Base-by-base conservation (phyloP, 2,797 vertebrate species). In the Psittacula derbiana region DNA sequence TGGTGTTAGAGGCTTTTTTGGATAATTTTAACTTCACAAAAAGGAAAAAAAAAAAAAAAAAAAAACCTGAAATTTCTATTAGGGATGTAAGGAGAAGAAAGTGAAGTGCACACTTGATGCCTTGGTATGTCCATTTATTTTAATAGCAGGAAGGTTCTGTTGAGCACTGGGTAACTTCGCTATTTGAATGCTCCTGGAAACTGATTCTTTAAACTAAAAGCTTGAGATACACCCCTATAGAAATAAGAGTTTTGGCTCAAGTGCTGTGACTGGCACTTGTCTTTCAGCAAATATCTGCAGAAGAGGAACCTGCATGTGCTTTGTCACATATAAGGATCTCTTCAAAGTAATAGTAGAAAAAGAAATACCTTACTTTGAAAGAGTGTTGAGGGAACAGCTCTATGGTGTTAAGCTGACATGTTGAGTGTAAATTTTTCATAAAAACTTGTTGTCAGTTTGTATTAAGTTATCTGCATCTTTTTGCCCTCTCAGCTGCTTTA, bases 111-210 rank as follows among this genome's bases (percentile, higher is more conserved):
- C 3, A 3, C 16, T 41, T 49, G 6, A 36, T 81, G 17, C 21
- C 11, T 67, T 62, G 28, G 8, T 55, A 7, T 24, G 24, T 40
- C 28, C 7, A 2, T 49, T 58, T 80, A n/a, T 69, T 86, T 84
- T 40, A 62, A 53, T 8, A 66, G 41, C 21, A 46, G 18, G 65
- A 9, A 28, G 52, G 27, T 55, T 66, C 23, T 94, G 8, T 28
- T 0, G 7, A 16, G 41, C 60, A 9, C 36, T 61, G 16, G 12
- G 2, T 43, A 36, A 12, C 18, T 27, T 80, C 16, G 24, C 0
- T 53, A 40, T 58, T 67, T 78, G 61, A 28, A 11, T 38, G 28
- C 28, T n/a, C 46, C 33, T 55, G 50, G 43, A 47, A 58, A 18
- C 28, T 12, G 1, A 6, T 69, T 72, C 11, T 53, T 84, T 30